Base-by-base conservation (phyloP, 2,113 vertebrate genomes). In the Paedocypris sp. region DNA sequence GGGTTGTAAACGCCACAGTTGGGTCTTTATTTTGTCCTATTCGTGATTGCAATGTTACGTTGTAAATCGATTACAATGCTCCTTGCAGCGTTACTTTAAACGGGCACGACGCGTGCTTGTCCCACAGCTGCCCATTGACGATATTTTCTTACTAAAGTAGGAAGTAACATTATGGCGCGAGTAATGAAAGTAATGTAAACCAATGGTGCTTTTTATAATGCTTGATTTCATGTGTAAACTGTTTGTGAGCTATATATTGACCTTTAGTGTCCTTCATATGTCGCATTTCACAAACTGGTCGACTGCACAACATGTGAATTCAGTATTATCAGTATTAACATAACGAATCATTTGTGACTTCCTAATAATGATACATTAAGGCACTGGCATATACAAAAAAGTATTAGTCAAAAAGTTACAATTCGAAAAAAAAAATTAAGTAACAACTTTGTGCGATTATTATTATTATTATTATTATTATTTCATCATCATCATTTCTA, bases 191-290 rank as follows among this genome's bases (percentile, higher is more conserved):
- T 23, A 25, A 38, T 10, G 5, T 7, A 15, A 33, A 6, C 18
- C 16, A 3, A 16, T 51, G 11, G 10, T 43, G 25, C n/a, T 43
- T 41, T 42, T 45, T 13, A 48, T 35, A 62, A 31, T 20, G 25
- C 43, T 6, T 29, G 16, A 43, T 29, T 50, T 51, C n/a, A n/a
- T 25, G 32, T 46, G 29, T 48, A 26, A 18, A n/a, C 19, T 46
- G 31, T 41, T 11, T 4, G 51, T 6, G 5, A 54, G 4, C 32
- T 49, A 35, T 74, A 48, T 61, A 45, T 25, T 83, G 79, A 83
- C 83, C 82, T 80, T 58, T 68, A 31, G 67, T 67, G 79, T 75
- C 81, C 82, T 85, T 83, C 78, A 74, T 5, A 48, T 67, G 63
- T 63, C 19, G 73, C 68, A 66, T 67, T 4, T 23, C 25, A n/a